Evolutionary conservation across 2,113 vertebrate species (phyloP), one percentile per base, ranked within the genome.

Genomic region (Triplophysa siluroides): DNA sequence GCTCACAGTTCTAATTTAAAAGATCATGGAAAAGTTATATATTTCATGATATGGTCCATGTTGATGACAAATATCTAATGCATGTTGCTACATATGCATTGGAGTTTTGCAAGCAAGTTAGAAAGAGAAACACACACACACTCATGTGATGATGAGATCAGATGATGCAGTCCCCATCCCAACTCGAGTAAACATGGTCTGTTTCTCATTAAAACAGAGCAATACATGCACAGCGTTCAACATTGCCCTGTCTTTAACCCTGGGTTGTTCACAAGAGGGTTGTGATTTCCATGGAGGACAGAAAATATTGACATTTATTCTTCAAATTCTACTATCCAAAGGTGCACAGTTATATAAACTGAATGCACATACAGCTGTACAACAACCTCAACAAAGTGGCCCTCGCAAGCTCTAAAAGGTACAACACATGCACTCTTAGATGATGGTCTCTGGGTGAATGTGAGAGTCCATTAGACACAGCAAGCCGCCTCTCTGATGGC

Each of bases 401-500:
- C 45, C 12, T 38, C 61, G 26, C 14, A 29, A 19, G 21, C 14
- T 23, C 21, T 54, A 23, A 43, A 66, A 78, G 18, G 29, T 68
- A 68, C 26, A 65, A 41, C 61, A 6, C 33, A 19, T 3, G 10
- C 14, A 62, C 14, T 56, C 63, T 56, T 47, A 4, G 21, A 14
- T 63, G 60, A 76, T 4, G 23, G 58, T 61, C 19, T 60, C 21
- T 66, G 12, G 14, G 8, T 67, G 23, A 45, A 52, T 33, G 23
- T 45, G 19, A 52, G 19, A 68, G 58, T 70, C 21, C 67, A 50
- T 70, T 60, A 76, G 68, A 64, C 70, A 71, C 13, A 33, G 10
- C 29, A 29, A 61, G 61, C 56, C 8, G 16, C 60, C 26, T 66
- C 74, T 81, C 79, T 24, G 63, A 81, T 75, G 63, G 75, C 21